These are phyloP conservation scores for Bhutanitis thaidina DNA, from an alignment of 2,888 invertebrate genomes.

Conservation along the genomic window DNA sequence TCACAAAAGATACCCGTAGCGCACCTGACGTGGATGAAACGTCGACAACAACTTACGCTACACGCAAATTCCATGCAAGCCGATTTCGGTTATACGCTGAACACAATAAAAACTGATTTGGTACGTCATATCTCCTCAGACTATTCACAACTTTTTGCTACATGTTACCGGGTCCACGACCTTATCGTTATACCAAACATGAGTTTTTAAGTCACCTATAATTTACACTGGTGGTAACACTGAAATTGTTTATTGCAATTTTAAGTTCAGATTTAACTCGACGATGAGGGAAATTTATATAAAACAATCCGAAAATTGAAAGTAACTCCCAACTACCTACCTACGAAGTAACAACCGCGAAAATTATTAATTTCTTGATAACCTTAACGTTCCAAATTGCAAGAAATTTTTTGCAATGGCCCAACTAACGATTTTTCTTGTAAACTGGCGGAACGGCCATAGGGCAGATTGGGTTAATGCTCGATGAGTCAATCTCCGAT, in stretches of 20 bases:
- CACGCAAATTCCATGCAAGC: background rate
- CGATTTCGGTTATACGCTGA: background rate
- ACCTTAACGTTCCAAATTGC: background rate
- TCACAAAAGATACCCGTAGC: background rate
- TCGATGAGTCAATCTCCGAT: no score
- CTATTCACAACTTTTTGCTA: background rate
- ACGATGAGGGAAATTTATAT: no score
- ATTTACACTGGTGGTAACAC: no score
- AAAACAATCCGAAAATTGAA: no score
- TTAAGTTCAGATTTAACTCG: no score
- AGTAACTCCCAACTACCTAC: no score
- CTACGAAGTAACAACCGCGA: background rate
- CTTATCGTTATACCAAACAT: background rate
- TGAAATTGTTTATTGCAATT: no score
- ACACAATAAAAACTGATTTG: background rate
- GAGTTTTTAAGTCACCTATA: no score
- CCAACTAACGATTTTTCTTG: no score
- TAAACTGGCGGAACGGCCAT: no score
- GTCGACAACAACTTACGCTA: background rate
- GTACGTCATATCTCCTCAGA: background rate
- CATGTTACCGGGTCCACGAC: slow-evolving; percentile 1
- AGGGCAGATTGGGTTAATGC: no score
- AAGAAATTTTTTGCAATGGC: background rate
- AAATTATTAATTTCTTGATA: background rate
- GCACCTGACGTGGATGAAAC: slow-evolving; percentile 8